phyloP scores from a whole-genome alignment of 2,888 invertebrate genomes.

The Ganaspis brasiliensis region DNA sequence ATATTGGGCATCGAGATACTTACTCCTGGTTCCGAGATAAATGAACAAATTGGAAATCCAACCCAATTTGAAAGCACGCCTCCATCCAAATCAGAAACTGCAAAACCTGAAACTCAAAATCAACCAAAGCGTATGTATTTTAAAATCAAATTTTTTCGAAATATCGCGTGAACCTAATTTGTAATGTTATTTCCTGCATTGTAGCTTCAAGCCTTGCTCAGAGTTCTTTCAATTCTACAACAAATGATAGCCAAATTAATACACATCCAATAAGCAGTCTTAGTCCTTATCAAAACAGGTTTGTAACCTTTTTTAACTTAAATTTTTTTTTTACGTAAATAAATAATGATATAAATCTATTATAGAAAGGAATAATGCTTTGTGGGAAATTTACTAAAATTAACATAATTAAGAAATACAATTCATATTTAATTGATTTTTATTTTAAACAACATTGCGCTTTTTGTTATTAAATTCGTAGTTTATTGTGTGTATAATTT shows the following conservation, averaged over 20 bases:
- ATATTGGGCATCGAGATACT: conserved; percentile 90
- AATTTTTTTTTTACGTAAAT: no score
- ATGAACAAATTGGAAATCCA: conserved; percentile 90
- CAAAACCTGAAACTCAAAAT: no score
- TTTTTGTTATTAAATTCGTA: no score
- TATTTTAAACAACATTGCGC: no score
- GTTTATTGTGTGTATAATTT: no score
- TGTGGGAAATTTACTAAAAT: neutral
- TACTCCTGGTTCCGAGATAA: conserved; percentile 87
- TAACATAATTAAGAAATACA: conserved; percentile 20
- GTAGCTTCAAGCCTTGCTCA: neutral
- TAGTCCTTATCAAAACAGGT: conserved; percentile 97
- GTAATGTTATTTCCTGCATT: neutral
- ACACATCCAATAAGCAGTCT: conserved; percentile 89
- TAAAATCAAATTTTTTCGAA: neutral
- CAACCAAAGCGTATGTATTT: neutral
- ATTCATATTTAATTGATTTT: conserved; percentile 33
- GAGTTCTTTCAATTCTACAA: conserved; percentile 30
- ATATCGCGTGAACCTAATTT: no score
- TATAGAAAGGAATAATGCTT: no score
- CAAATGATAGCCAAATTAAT: conserved; percentile 56
- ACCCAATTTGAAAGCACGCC: conserved; percentile 79
- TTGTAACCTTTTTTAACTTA: no score
- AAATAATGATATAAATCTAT: neutral
- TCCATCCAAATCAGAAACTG: neutral